A percentile compares a stretch with the other conserved stretches of the same genome.
Evolutionary conservation across 2,888 invertebrate genomes (phyloP).

Genomic region (Coenonympha glycerion): DNA sequence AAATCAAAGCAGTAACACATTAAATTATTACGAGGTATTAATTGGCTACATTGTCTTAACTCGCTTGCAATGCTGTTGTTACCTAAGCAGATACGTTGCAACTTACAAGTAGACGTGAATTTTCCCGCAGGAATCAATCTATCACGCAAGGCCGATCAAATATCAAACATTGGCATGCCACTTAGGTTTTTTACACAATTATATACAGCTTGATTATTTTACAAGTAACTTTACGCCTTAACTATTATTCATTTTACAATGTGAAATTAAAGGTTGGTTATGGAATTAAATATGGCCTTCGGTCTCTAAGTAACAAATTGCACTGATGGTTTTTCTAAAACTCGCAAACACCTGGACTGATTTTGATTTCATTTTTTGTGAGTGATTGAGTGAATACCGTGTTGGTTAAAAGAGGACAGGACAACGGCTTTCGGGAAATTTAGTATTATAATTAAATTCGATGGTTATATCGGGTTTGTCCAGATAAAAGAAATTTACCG

Average conservation of each 20-base stretch:
- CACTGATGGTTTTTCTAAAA: no score
- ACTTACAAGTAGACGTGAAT: constrained; percentile 46
- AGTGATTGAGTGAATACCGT: no score
- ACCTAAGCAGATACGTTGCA: no score
- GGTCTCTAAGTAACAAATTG: not conserved
- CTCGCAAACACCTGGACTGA: no score
- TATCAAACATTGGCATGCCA: constrained; percentile 41
- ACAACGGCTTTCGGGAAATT: no score
- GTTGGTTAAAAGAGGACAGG: no score
- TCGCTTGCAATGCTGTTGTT: constrained; percentile 29
- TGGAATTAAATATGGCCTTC: constrained; percentile 1
- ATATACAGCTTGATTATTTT: no score
- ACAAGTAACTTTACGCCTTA: constrained; percentile 18
- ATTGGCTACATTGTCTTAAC: constrained; percentile 25
- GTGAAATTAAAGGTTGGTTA: not conserved
- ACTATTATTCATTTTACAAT: constrained; percentile 2
- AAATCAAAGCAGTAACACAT: not conserved
- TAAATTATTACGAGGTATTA: not conserved
- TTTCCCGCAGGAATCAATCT: constrained; percentile 56
- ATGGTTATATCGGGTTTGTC: no score
- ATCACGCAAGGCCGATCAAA: constrained; percentile 54
- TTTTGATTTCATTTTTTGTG: no score
- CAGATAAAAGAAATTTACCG: no score
- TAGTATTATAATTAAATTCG: no score
- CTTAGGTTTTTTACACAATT: constrained; percentile 50